phyloP scores from a whole-genome alignment of 2,888 invertebrate genomes.

The Melanotus villosus region DNA sequence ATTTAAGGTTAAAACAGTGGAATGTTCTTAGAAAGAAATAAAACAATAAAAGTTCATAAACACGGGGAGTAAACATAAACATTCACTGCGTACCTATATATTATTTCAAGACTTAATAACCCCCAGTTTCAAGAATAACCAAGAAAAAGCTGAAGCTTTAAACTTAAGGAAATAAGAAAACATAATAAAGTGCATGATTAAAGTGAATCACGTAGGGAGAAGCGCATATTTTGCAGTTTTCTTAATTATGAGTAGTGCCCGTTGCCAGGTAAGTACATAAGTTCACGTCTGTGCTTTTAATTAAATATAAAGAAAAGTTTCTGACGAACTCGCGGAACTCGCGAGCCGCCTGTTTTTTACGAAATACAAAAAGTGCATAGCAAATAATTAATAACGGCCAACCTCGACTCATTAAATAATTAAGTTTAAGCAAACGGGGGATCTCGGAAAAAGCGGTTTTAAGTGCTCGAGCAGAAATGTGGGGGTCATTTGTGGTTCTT shows the following conservation, averaged over 20 bases:
- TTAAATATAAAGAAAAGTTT: constrained; percentile 39
- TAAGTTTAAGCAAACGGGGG: background rate
- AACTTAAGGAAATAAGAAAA: constrained; percentile 15
- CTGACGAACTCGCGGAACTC: background rate
- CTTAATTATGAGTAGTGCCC: constrained; percentile 40
- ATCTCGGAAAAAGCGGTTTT: background rate
- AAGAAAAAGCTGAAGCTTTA: background rate
- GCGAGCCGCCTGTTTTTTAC: constrained; percentile 10
- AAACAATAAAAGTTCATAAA: no score
- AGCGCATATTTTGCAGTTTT: constrained; percentile 39
- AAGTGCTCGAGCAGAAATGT: background rate
- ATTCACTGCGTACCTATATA: no score
- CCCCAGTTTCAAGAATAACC: background rate
- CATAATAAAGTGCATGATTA: constrained; percentile 19
- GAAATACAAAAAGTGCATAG: constrained; percentile 18
- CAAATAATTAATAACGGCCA: constrained; percentile 26
- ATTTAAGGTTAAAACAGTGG: no score
- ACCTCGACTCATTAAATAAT: constrained; percentile 20
- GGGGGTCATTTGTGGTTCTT: constrained; percentile 15
- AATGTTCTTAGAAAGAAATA: no score
- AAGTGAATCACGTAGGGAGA: constrained; percentile 30
- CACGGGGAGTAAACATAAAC: no score
- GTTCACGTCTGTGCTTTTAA: constrained; percentile 37
- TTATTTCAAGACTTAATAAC: background rate
- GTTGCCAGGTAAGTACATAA: constrained; percentile 36